Base-by-base conservation (phyloP, 2,888 invertebrate genomes). In the Thereva unica region DNA sequence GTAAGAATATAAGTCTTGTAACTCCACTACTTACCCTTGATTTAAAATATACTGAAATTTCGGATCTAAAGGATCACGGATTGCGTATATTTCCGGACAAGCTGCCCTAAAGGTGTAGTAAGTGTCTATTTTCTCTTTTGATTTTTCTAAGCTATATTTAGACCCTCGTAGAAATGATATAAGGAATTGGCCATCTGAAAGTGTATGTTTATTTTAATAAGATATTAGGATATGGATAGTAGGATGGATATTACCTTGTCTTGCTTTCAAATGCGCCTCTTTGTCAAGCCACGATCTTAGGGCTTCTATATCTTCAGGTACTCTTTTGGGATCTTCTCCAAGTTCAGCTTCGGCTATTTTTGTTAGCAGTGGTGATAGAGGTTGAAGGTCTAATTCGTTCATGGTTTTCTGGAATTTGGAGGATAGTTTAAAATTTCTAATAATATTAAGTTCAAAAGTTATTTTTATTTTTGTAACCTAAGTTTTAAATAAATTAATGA, bases 141-240 rank as follows among this genome's bases (percentile, higher is more conserved):
- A 81, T 53, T 83, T 79, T 74, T 87, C 86, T 73, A 88, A 75
- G 71, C 87, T 87, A 75, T 83, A 87, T 76, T 88, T 88, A 74
- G 86, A 86, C 42, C 88, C 87, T 6, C 89, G 82, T 12, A 89
- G 78, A 75, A 87, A 89, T 1, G 84, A 78, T 5, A 86, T 73
- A 56, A 89, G 73, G 81, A 86, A 86, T 42, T 52, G 42, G 40
- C 52, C 52, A 7, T 52, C 52, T 53, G 12, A 10, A 63, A 63
- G 35, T 44, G 12, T 40, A 8, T 23, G 1, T 23, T 23, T 23
- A 23, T 23, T 23, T 23, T 2, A 23, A n/a, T 49, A 38, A 49
- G 4, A 6, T 34, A 4, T 12, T 4, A 8, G 34, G 9, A 12
- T 35, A 59, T 47, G 12, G 45, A 37, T 38, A 38, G 7, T 23